A percentile compares a stretch with the other conserved stretches of the same genome.
These are phyloP conservation scores for Sanderia malayensis DNA, from an alignment of 30 jellyfish, hydroid and myxozoan genomes.

Conservation along the genomic window DNA sequence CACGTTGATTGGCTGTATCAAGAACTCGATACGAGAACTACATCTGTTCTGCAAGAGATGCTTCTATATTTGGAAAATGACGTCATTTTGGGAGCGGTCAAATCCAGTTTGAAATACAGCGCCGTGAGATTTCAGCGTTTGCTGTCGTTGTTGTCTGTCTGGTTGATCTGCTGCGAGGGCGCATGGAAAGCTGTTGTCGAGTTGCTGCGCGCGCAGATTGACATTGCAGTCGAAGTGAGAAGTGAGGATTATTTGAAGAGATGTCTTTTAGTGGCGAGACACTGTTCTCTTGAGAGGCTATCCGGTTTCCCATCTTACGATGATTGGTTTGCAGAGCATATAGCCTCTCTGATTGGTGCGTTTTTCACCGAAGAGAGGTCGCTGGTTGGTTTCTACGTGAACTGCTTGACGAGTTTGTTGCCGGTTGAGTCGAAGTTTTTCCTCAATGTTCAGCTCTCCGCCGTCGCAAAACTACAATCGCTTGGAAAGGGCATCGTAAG, in stretches of 20 bases:
- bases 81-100: neutral
- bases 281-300: slow-evolving; percentile 34
- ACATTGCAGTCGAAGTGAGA: slow-evolving; percentile 12
- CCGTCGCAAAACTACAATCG: slow-evolving; percentile 10
- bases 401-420: slow-evolving; percentile 20
- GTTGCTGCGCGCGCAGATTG: neutral
- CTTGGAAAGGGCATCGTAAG: slow-evolving; percentile 13
- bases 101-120: neutral
- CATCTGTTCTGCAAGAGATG: slow-evolving; percentile 9
- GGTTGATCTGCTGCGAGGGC: slow-evolving; percentile 33
- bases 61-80: neutral
- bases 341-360: neutral
- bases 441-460: slow-evolving; percentile 16
- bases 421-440: slow-evolving; percentile 46
- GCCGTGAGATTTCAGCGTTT: slow-evolving; percentile 17
- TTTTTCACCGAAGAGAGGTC: slow-evolving; percentile 18
- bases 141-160: slow-evolving; percentile 25
- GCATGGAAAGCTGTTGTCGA: neutral
- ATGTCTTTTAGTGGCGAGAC: slow-evolving; percentile 35
- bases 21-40: neutral
- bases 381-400: slow-evolving; percentile 2
- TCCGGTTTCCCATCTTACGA: slow-evolving; percentile 38
- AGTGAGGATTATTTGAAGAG: neutral
- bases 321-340: neutral
- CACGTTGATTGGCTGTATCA: slow-evolving; percentile 40